Base-by-base conservation (phyloP, 2,797 vertebrate genomes). In the Rousettus madagascariensis region DNA sequence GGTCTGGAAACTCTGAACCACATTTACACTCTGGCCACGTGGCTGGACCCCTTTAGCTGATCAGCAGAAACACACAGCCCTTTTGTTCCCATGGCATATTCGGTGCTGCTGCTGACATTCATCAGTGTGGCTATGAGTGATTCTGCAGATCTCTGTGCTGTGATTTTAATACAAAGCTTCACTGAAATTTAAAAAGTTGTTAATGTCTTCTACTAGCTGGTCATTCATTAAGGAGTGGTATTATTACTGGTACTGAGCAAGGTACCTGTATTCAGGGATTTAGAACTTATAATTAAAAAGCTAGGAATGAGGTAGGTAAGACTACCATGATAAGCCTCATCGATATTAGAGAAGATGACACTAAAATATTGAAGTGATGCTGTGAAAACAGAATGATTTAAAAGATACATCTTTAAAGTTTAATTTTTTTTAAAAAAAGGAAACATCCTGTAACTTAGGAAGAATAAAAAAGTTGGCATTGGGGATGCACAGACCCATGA, bases 131-230 rank as follows among this genome's bases (percentile, higher is more conserved):
- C 19, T 33, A 1, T 4, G 51, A 75, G 43, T 8, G 3, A 51
- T 11, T 51, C 24, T 61, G 33, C 51, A 69, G 57, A 68, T 17
- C 24, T 57, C 17, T 17, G 15, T 10, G 30, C 65, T 65, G 24
- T 69, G 28, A 63, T 72, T 38, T 86, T 75, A 92, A 68, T 38
- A 71, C 28, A 36, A 15, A 33, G 20, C 22, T 86, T 86, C 66
- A 71, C 71, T 53, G 38, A 49, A 57, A 82, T 61, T 49, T 59
- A 33, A 72, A 28, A 38, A 38, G 61, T 46, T 71, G 53, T 43
- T 26, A 75, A 89, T 24, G 49, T 43, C 66, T 55, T 22, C 51
- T 16, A 84, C 17, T 49, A 61, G 22, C 22, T 19, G 79, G 26
- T 28, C 71, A 53, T 38, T 90, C 71, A 69, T 51, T 86, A 74